Base-by-base conservation (phyloP, 2,888 invertebrate genomes). In the Prosopocoilus inquinatus region DNA sequence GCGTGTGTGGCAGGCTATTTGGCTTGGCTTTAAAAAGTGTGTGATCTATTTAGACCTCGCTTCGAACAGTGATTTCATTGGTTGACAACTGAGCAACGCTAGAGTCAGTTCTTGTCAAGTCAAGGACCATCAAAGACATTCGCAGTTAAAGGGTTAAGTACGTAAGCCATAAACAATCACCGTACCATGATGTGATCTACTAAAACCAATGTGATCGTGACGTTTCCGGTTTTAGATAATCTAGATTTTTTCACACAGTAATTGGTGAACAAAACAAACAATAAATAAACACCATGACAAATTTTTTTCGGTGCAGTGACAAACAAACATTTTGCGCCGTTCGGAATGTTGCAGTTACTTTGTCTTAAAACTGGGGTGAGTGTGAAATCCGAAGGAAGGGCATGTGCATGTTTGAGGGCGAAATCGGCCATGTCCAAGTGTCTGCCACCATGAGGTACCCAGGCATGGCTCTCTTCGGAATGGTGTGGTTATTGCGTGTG, bases 381-480 rank as follows among this genome's bases (percentile, higher is more conserved):
- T 28, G 20, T 28, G 20, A 28, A 28, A 28, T 28, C 20, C 20
- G 20, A 2, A 46, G 39, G 36, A 43, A 20, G 53, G 57, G 48
- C 15, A 57, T 57, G 57, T 57, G 53, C 53, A 53, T 47, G 53
- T 43, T 53, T 28, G 46, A 12, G 57, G 44, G 34, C 44, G 46
- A 49, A 49, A 53, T 38, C 53, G 50, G 57, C 50, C 48, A 57
- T 57, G 57, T 57, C 46, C 47, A 41, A 49, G 45, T 55, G 52
- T 58, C 59, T 53, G 62, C 60, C 63, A 28, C 20, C 20, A 64
- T 64, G 63, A 60, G 59, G 60, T 60, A 60, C 51, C 50, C 57
- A 80, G 85, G 83, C 82, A 90, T 90, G 90, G 90, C 90, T 83
- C 86, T 90, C 72, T 90, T 90, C 82, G 90, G 90, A 79, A 87